These are phyloP conservation scores for Bolinopsis microptera DNA, from an alignment of 37 sponge, comb jelly and placozoan species.

Conservation along the genomic window DNA sequence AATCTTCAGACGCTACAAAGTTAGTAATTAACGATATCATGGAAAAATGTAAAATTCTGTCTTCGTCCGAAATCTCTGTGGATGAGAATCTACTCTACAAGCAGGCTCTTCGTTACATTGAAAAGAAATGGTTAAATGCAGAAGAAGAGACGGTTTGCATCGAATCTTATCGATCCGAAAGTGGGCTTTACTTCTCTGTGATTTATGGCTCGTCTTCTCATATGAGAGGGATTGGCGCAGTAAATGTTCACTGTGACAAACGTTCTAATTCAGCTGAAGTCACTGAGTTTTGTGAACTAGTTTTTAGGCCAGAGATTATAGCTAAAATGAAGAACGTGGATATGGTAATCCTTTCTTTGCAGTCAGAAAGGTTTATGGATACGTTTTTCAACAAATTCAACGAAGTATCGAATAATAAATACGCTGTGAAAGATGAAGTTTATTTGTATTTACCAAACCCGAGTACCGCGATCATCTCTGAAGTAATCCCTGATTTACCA, in stretches of 20 bases:
- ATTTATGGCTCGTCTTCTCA: background rate
- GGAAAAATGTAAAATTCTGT: background rate
- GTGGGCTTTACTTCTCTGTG: background rate
- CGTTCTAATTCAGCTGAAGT: background rate
- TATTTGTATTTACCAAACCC: background rate
- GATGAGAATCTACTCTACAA: background rate
- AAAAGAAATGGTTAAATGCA: background rate
- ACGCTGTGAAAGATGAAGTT: background rate
- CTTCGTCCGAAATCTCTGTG: background rate
- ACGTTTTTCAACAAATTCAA: background rate
- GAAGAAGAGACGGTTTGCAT: background rate
- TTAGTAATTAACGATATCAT: too few species aligned
- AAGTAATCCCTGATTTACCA: background rate
- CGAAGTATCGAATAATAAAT: background rate
- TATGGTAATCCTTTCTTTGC: background rate
- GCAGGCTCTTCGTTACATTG: background rate
- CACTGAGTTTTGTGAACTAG: background rate
- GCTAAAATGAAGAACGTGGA: background rate
- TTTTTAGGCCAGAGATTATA: background rate
- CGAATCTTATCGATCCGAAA: background rate
- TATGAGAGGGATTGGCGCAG: background rate
- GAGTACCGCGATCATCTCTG: background rate
- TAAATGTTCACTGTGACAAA: background rate
- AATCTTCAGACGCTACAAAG: too few species aligned
- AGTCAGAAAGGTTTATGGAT: background rate